Percentiles rank a stretch among this genome's conserved stretches.
phyloP scores from a whole-genome alignment of 2,797 vertebrate genomes.

The Dendrocincla fuliginosa region DNA sequence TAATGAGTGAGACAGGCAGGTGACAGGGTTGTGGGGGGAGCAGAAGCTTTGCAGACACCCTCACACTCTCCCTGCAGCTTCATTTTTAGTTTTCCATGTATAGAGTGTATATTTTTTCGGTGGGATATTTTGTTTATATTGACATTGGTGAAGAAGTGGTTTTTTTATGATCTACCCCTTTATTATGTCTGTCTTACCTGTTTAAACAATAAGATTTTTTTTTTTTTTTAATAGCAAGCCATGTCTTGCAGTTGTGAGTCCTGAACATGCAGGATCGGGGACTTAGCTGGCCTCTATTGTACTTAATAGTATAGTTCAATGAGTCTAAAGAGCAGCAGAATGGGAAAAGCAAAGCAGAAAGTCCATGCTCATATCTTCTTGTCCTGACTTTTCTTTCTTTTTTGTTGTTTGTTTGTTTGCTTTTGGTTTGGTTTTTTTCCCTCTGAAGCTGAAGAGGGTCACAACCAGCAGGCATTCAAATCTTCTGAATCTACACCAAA shows the following conservation, averaged over 20 bases:
- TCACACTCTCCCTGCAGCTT: accelerated
- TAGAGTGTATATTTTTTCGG: neutral
- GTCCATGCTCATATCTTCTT: neutral
- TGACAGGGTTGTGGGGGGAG: accelerated
- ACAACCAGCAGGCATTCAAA: neutral
- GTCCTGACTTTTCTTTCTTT: neutral
- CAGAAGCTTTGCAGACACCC: neutral
- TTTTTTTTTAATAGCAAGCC: neutral
- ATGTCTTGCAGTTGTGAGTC: neutral
- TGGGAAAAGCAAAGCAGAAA: neutral
- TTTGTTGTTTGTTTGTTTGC: no score
- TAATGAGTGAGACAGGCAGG: neutral
- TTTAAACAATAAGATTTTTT: neutral
- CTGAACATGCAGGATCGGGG: neutral
- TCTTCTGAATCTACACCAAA: neutral
- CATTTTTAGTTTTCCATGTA: neutral
- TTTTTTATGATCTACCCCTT: neutral
- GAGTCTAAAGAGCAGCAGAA: neutral
- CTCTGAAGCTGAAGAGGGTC: neutral
- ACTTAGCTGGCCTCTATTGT: neutral
- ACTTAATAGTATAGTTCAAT: neutral
- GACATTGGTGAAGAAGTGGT: neutral
- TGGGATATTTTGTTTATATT: neutral
- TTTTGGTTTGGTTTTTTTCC: neutral
- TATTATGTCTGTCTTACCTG: neutral